Percentiles rank a stretch among this genome's conserved stretches.
Conservation (phyloP, 1,140 invertebrate species). For the Paracyclopina nana region DNA sequence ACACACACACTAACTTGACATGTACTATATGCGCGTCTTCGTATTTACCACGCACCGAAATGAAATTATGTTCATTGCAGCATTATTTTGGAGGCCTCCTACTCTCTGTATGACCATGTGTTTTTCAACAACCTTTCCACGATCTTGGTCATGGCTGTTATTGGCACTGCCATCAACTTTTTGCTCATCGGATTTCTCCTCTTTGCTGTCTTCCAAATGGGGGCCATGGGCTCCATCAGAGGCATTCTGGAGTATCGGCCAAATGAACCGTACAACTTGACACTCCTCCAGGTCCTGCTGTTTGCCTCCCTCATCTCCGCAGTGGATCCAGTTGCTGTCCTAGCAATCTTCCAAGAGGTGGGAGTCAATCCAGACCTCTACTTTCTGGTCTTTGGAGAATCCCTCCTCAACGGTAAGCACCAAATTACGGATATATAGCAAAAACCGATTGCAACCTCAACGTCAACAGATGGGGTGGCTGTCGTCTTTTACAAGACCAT, state of each 20-base stretch:
- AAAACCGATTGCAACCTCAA: neutral
- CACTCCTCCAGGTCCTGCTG: conserved; percentile 67
- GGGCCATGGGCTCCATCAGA: neutral
- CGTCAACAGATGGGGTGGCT: conserved; percentile 10
- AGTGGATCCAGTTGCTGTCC: conserved; percentile 41
- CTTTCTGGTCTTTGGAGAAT: conserved; percentile 48
- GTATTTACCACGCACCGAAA: too few relatives aligned
- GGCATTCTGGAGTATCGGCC: neutral
- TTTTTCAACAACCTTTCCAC: conserved; percentile 39
- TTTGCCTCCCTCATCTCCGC: conserved; percentile 94
- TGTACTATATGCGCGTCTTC: too few relatives aligned
- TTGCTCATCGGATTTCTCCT: conserved; percentile 49
- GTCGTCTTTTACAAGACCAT: conserved; percentile 11
- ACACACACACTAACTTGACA: too few relatives aligned
- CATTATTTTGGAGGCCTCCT: conserved; percentile 41
- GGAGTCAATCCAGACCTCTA: conserved; percentile 44
- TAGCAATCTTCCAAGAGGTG: conserved; percentile 45
- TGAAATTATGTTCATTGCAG: too few relatives aligned
- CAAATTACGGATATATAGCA: conserved; percentile 11
- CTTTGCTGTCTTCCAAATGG: neutral
- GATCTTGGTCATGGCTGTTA: conserved; percentile 39
- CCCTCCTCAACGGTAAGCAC: conserved; percentile 77
- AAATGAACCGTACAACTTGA: conserved; percentile 25
- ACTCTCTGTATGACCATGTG: conserved; percentile 36
- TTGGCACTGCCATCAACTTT: conserved; percentile 67